Conservation (phyloP, 2,888 invertebrate genomes). For the Metalampra italica region DNA sequence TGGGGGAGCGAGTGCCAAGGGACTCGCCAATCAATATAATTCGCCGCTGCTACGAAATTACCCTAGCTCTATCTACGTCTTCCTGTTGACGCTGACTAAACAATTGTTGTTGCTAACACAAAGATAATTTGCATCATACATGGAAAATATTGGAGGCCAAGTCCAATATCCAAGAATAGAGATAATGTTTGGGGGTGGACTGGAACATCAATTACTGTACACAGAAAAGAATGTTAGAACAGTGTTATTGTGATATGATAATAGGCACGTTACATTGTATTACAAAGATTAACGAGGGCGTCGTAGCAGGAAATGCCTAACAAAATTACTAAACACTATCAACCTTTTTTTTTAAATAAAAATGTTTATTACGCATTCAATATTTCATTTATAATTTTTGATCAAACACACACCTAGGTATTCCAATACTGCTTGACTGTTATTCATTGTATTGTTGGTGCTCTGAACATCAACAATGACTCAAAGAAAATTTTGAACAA, state of each 20-base stretch:
- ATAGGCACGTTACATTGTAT: no score
- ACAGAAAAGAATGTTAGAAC: no score
- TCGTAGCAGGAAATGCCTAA: not conserved
- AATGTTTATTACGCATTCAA: not conserved
- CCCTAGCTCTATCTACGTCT: not conserved
- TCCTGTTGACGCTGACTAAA: slow-evolving; percentile 3
- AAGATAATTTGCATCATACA: no score
- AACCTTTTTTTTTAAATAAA: no score
- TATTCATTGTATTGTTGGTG: not conserved
- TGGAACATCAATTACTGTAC: no score
- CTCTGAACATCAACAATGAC: not conserved
- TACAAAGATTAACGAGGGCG: no score
- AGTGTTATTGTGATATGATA: no score
- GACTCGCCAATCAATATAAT: slow-evolving; percentile 50
- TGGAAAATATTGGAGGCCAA: no score
- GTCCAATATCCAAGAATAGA: no score
- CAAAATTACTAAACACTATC: not conserved
- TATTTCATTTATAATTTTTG: not conserved
- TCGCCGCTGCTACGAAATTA: slow-evolving; percentile 17
- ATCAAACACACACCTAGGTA: no score
- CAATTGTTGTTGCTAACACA: not conserved
- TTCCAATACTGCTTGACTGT: no score
- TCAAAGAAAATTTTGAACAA: not conserved
- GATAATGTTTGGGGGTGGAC: no score
- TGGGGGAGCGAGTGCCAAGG: slow-evolving; percentile 56